Evolutionary conservation across 2,797 vertebrate species (phyloP), one percentile per base, ranked within the genome.

Genomic region (Periophthalmus magnuspinnatus): DNA sequence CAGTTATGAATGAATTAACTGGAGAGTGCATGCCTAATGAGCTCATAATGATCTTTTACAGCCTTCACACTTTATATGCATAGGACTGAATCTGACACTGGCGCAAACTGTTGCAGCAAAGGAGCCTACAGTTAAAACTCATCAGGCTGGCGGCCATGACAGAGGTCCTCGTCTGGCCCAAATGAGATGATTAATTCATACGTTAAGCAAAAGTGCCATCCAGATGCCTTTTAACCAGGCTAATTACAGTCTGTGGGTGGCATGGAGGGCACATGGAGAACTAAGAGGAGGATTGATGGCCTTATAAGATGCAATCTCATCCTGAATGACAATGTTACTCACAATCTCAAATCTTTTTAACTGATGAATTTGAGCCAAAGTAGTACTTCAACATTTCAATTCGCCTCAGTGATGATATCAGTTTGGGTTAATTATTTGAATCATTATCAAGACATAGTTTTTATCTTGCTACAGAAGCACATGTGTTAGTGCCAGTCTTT

Each of bases 211-310:
- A 73, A 72, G 54, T 81, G 76, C 77, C 80, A 82, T 86, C 77
- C 74, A 81, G 76, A 79, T 75, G 86, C 64, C 79, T 84, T 84
- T 86, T 78, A 84, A 85, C 79, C 76, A 61, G 3, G 52, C 66
- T 89, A 84, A 93, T 92, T 86, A 82, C 90, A 86, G 87, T 86
- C 68, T 75, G 71, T 60, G 80, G 87, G 61, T 81, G 80, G 69
- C 72, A 38, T 54, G 70, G 54, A 84, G 58, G 73, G 63, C 14
- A 19, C 57, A 32, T 58, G 67, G 76, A 77, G 63, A 56, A 84
- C 72, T 75, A 73, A 82, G 65, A 50, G 58, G 54, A 73, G 67
- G 68, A 88, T 72, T 76, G 77, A 82, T 85, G 77, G 69, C 64
- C 47, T 83, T 78, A 64, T 67, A 68, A 66, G 64, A 57, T 56